These are phyloP conservation scores for Rallus crepitans DNA, from an alignment of 2,797 vertebrate species.

Conservation along the genomic window DNA sequence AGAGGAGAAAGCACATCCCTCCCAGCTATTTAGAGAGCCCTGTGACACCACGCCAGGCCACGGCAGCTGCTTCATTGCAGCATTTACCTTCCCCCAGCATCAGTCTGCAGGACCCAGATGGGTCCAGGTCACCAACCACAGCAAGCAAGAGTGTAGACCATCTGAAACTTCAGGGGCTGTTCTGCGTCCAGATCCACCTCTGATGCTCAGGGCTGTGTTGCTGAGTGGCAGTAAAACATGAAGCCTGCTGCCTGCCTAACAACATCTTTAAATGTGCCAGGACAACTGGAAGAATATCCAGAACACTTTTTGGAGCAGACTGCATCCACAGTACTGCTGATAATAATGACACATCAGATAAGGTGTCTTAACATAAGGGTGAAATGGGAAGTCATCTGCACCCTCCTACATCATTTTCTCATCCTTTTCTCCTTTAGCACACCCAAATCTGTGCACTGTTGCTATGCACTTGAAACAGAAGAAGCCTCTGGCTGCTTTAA, in stretches of 20 bases:
- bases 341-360: neutral
- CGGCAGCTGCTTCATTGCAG: neutral
- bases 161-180: neutral
- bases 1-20: neutral
- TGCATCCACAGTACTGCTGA: neutral
- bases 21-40: neutral
- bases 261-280: neutral
- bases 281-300: neutral
- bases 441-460: neutral
- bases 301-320: neutral
- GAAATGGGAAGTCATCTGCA: neutral
- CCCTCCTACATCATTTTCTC: neutral
- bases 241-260: neutral
- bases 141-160: neutral
- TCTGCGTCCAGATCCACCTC: neutral
- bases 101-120: fast-evolving
- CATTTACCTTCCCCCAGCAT: neutral
- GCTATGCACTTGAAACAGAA: neutral
- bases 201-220: neutral
- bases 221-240: neutral
- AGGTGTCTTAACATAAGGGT: neutral
- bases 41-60: fast-evolving
- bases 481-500: neutral
- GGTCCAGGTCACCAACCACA: neutral
- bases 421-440: neutral